A percentile compares a stretch with the other conserved stretches of the same genome.
phyloP scores from a whole-genome alignment of 2,797 vertebrate species.

The Darevskia mixta region DNA sequence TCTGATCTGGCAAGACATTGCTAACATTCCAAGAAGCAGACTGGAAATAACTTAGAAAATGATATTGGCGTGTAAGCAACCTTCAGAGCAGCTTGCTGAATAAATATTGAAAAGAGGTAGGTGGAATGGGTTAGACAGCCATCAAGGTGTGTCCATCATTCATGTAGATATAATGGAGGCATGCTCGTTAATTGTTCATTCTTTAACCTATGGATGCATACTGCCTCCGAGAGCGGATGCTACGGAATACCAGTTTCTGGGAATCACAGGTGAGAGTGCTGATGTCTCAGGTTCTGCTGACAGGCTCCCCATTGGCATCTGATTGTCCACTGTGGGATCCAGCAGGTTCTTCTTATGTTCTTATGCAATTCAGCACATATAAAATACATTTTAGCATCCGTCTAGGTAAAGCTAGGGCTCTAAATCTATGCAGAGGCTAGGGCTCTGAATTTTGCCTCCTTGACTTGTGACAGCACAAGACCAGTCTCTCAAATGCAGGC shows the following conservation, averaged over 20 bases:
- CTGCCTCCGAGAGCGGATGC: too few species aligned
- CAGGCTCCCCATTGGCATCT: too few species aligned
- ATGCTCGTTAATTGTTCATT: too few species aligned
- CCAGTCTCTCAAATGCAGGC: not conserved
- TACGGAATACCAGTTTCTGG: too few species aligned
- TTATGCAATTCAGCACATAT: not conserved
- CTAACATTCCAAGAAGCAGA: not conserved
- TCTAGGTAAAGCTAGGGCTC: too few species aligned
- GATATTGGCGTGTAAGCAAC: not conserved
- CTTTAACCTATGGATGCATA: too few species aligned
- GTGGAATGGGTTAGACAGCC: not conserved
- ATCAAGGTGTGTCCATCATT: not conserved
- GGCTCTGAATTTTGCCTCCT: not conserved
- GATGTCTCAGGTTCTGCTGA: too few species aligned
- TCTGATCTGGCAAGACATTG: not conserved
- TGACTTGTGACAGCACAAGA: not conserved
- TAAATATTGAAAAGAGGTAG: not conserved
- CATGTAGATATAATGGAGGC: too few species aligned
- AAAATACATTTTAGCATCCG: not conserved
- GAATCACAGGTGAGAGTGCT: too few species aligned
- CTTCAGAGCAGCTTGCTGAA: not conserved
- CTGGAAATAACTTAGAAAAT: conserved; percentile 10
- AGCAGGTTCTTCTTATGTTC: too few species aligned
- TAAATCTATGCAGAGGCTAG: not conserved
- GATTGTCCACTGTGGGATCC: too few species aligned